These are phyloP conservation scores for Agonum fuliginosum DNA, from an alignment of 2,888 invertebrate genomes.

Conservation along the genomic window DNA sequence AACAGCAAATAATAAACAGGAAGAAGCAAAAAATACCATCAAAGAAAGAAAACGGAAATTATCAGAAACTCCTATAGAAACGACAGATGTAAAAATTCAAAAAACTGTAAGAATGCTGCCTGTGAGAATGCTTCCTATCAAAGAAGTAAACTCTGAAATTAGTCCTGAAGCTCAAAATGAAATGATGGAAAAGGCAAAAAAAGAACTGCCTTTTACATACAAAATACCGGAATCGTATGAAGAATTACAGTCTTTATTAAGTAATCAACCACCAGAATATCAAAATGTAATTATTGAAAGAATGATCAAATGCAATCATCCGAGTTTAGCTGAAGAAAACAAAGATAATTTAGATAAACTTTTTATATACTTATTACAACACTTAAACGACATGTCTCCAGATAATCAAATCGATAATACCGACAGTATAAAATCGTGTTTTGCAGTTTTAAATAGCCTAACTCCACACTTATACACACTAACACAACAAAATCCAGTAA, in stretches of 20 bases:
- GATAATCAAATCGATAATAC: conserved; percentile 68
- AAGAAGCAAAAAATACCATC: neutral
- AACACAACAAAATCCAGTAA: conserved; percentile 81
- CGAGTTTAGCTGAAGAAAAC: conserved; percentile 85
- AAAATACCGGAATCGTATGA: conserved; percentile 79
- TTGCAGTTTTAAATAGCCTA: conserved; percentile 77
- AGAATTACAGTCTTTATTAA: conserved; percentile 78
- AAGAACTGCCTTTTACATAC: conserved; percentile 78
- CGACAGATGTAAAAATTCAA: conserved; percentile 32
- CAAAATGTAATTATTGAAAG: conserved; percentile 84
- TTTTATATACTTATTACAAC: conserved; percentile 86
- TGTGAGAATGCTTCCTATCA: no score
- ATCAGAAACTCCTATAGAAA: neutral
- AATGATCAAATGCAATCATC: conserved; percentile 92
- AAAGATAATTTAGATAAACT: conserved; percentile 84
- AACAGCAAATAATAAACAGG: neutral
- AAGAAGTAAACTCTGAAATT: conserved; percentile 46
- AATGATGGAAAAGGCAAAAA: conserved; percentile 75
- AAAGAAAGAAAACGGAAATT: conserved; percentile 51
- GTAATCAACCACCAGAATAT: conserved; percentile 78
- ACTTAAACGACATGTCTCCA: conserved; percentile 81
- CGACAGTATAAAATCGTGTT: conserved; percentile 74
- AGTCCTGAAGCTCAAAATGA: conserved; percentile 63
- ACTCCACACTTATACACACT: conserved; percentile 80
- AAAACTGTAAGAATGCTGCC: no score